Conservation (phyloP, 2,113 vertebrate genomes). For the Numida meleagris region DNA sequence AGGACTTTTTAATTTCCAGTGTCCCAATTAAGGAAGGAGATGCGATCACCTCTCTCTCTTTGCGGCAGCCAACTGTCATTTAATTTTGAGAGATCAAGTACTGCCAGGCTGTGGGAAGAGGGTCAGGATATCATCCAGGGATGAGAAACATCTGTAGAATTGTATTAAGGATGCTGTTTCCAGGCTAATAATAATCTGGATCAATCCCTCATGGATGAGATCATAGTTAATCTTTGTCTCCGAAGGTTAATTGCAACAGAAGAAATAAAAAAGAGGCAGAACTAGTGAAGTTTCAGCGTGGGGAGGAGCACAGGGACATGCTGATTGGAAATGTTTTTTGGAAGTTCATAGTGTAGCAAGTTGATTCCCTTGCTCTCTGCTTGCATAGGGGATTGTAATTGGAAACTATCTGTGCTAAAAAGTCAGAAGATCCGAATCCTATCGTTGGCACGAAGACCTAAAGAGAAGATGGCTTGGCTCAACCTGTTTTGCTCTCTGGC, state of each 20-base stretch:
- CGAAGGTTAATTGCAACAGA: not conserved
- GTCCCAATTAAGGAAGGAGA: slow-evolving; percentile 7
- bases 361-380: not conserved
- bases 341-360: not conserved
- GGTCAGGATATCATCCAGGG: not conserved
- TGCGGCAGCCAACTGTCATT: not conserved
- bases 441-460: not conserved
- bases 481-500: not conserved
- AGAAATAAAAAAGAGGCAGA: not conserved
- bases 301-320: not conserved
- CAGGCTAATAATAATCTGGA: slow-evolving; percentile 27
- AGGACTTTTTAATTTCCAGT: not conserved
- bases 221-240: not conserved
- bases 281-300: not conserved
- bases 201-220: not conserved
- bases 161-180: not conserved
- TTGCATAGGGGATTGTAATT: not conserved
- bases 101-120: not conserved
- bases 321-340: not conserved
- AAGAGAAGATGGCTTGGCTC: not conserved
- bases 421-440: not conserved
- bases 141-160: not conserved
- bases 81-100: slow-evolving; percentile 9
- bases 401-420: not conserved
- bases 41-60: not conserved